These are phyloP conservation scores for Spatula versicolor DNA, from an alignment of 2,797 vertebrate species.

Conservation along the genomic window DNA sequence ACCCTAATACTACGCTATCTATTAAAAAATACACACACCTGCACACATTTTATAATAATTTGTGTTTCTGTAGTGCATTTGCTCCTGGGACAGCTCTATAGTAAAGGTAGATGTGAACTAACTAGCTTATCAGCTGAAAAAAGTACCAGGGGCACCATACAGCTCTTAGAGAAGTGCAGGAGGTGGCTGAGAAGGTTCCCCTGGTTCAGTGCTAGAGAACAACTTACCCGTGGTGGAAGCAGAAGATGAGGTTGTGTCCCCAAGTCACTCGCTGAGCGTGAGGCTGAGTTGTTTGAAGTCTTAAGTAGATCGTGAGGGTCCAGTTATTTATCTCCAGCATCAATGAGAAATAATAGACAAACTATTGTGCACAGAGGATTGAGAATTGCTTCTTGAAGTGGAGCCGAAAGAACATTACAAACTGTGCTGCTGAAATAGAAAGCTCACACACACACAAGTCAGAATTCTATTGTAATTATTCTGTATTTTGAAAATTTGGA, in stretches of 20 bases:
- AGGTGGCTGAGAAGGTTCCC: neutral
- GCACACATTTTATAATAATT: neutral
- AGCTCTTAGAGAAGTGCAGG: neutral
- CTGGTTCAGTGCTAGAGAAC: neutral
- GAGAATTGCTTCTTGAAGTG: neutral
- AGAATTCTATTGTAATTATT: neutral
- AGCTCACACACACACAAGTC: neutral
- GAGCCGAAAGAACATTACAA: neutral
- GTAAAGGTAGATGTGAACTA: neutral
- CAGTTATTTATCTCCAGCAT: neutral
- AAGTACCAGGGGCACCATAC: neutral
- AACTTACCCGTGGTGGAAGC: neutral
- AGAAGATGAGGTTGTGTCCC: neutral
- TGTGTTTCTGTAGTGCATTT: neutral
- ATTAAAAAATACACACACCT: neutral
- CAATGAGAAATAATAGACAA: neutral
- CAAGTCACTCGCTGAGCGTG: accelerated
- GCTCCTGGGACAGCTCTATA: neutral
- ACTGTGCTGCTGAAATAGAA: neutral
- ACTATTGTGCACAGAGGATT: neutral
- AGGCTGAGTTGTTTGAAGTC: neutral
- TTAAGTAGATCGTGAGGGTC: neutral
- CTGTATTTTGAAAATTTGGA: conserved; percentile 13
- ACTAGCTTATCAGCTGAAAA: neutral
- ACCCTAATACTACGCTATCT: neutral